Conservation (phyloP, 2,797 vertebrate genomes). For the Labroides dimidiatus region DNA sequence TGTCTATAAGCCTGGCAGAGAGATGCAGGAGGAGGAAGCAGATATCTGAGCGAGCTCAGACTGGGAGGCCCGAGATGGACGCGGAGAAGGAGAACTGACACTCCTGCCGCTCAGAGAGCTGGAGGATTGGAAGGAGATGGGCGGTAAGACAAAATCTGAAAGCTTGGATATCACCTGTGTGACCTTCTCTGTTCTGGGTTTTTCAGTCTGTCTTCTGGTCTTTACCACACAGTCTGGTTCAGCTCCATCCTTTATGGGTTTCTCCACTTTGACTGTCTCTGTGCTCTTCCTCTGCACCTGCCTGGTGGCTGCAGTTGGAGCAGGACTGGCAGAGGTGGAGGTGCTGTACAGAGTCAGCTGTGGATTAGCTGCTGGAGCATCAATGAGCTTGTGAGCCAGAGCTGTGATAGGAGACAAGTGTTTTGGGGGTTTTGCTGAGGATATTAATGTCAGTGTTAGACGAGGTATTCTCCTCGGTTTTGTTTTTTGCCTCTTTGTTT, state of each 20-base stretch:
- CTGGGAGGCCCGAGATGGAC: slow-evolving; percentile 20
- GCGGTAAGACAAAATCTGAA: slow-evolving; percentile 75
- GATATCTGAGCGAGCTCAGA: slow-evolving; percentile 37
- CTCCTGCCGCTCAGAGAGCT: slow-evolving; percentile 34
- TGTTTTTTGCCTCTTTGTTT: slow-evolving; percentile 28
- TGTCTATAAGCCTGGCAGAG: slow-evolving; percentile 45
- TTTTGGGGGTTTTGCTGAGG: slow-evolving; percentile 55
- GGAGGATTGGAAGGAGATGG: slow-evolving; percentile 53
- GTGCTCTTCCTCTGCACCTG: slow-evolving; percentile 16
- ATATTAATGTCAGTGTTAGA: slow-evolving; percentile 65
- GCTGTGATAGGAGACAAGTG: slow-evolving; percentile 57
- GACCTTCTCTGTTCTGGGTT: slow-evolving; percentile 10
- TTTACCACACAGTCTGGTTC: neutral
- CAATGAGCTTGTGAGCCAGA: slow-evolving; percentile 56
- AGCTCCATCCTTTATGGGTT: neutral
- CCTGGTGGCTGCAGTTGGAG: slow-evolving; percentile 5
- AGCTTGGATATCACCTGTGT: slow-evolving; percentile 48
- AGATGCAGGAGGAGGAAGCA: slow-evolving; percentile 35
- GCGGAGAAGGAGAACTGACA: slow-evolving; percentile 13
- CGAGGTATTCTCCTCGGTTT: slow-evolving; percentile 69
- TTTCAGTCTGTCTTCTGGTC: neutral
- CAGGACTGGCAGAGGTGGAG: neutral
- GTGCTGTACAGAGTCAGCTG: slow-evolving; percentile 14
- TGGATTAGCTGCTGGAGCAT: slow-evolving; percentile 3
- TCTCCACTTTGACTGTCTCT: slow-evolving; percentile 7